Percentiles rank a stretch among this genome's conserved stretches.
Evolutionary conservation across 2,113 vertebrate species (phyloP).

Genomic region (Oceanodroma tethys): DNA sequence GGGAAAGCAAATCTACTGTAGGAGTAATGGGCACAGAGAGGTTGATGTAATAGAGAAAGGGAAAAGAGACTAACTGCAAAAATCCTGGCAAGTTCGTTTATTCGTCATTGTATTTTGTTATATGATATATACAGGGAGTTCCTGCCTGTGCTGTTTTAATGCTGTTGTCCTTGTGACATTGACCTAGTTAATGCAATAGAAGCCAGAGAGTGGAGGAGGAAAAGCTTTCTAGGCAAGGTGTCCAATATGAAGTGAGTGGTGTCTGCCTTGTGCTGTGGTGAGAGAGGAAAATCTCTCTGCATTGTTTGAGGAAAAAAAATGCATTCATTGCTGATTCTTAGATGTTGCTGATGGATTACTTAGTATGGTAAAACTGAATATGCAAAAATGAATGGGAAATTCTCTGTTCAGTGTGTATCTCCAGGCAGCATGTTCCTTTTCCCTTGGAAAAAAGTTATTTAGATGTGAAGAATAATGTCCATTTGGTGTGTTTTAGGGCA

Average conservation of each 20-base stretch:
- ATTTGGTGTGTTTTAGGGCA: neutral
- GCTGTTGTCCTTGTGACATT: neutral
- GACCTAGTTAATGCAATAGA: neutral
- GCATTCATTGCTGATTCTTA: neutral
- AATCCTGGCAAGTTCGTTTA: neutral
- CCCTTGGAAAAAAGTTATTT: neutral
- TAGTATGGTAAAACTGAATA: neutral
- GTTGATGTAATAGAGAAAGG: neutral
- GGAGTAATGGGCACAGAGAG: neutral
- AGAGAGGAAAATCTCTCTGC: neutral
- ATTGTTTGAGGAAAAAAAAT: neutral
- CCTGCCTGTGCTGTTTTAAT: neutral
- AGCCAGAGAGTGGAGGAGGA: neutral
- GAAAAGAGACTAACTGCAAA: neutral
- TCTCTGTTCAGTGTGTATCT: rapidly evolving
- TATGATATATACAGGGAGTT: neutral
- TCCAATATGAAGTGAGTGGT: neutral
- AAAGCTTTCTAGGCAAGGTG: neutral
- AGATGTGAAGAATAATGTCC: neutral
- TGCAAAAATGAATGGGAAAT: neutral
- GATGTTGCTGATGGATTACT: neutral
- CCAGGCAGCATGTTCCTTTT: neutral
- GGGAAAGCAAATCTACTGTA: neutral
- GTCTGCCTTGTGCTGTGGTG: neutral
- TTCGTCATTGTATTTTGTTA: neutral